phyloP scores from a whole-genome alignment of 2,888 invertebrate species.

The Nysson spinosus region DNA sequence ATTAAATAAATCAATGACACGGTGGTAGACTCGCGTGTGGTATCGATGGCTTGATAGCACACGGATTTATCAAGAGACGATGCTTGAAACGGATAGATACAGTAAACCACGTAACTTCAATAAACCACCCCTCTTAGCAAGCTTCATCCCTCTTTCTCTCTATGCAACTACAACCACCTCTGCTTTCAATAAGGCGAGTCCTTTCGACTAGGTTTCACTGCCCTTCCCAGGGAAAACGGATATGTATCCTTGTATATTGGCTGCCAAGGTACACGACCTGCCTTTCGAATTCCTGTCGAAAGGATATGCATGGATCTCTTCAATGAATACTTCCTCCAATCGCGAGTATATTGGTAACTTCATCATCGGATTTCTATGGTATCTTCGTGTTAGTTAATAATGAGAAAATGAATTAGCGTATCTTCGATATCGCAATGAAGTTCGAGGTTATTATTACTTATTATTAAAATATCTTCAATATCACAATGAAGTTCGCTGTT shows the following conservation, averaged over 20 bases:
- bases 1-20: constrained; percentile 63
- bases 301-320: constrained; percentile 35
- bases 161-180: constrained; percentile 38
- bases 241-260: constrained; percentile 55
- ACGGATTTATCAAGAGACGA: constrained; percentile 44
- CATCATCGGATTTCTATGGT: too few species aligned
- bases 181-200: constrained; percentile 56
- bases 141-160: constrained; percentile 30
- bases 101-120: constrained; percentile 50
- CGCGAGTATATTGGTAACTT: constrained; percentile 17
- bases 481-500: too few species aligned
- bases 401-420: too few species aligned
- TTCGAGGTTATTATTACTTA: too few species aligned
- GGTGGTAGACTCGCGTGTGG: background rate
- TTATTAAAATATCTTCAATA: too few species aligned
- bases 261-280: constrained; percentile 44
- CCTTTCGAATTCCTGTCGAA: constrained; percentile 54
- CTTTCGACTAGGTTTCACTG: constrained; percentile 55
- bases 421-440: constrained; percentile 3
- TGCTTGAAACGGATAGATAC: constrained; percentile 46
- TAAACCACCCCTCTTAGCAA: constrained; percentile 52
- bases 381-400: too few species aligned
- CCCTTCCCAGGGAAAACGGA: constrained; percentile 54
- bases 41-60: constrained; percentile 19
- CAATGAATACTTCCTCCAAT: constrained; percentile 49